Conservation (phyloP, 2,797 vertebrate species). For the Enteromius unitaeniatus region DNA sequence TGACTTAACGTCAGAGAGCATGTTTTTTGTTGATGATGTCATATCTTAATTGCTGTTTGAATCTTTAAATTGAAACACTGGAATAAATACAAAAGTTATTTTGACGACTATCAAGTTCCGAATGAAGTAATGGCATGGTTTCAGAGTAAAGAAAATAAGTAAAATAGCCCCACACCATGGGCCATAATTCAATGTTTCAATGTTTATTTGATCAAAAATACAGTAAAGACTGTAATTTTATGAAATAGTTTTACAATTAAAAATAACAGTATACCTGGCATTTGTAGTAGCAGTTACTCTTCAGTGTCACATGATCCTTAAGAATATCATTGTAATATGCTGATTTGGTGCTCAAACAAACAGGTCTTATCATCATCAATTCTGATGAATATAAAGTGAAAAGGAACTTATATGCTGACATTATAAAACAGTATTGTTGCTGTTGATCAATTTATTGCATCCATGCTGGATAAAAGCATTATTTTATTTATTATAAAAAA, state of each 20-base stretch:
- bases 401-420: background rate
- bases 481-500: too few relatives aligned
- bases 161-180: background rate
- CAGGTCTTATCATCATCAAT: background rate
- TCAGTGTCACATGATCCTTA: background rate
- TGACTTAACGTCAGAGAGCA: background rate
- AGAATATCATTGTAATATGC: background rate
- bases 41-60: background rate
- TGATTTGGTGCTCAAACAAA: background rate
- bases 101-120: background rate
- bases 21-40: background rate
- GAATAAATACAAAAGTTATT: background rate
- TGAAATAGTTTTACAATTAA: background rate
- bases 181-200: background rate
- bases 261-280: too few relatives aligned
- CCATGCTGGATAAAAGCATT: background rate
- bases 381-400: background rate
- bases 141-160: too few relatives aligned
- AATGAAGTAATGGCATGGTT: background rate
- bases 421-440: background rate
- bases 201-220: background rate
- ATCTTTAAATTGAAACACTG: background rate
- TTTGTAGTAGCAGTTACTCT: background rate
- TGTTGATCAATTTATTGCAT: background rate
- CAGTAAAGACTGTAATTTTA: background rate